Base-by-base conservation (phyloP, 2,797 vertebrate genomes). In the Lycodopsis pacificus region DNA sequence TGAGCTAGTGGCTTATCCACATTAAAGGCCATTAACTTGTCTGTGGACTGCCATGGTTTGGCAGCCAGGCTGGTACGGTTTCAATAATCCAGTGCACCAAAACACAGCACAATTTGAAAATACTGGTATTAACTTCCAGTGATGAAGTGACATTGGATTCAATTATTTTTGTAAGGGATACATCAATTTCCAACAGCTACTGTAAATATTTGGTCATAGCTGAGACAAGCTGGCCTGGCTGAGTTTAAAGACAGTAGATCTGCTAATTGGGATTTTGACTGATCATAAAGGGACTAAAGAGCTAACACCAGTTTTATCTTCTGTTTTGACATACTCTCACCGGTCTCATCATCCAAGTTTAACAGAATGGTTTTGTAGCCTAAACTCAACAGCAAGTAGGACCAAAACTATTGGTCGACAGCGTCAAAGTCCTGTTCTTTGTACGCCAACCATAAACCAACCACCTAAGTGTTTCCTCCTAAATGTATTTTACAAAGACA, bases 1-100 rank as follows among this genome's bases (percentile, higher is more conserved):
- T 48, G 74, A 84, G 83, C 72, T 62, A 59, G 58, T 73, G 67
- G 49, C 64, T 79, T 63, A 79, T 85, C 76, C 65, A 65, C 73
- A 79, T 65, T 72, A 76, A 64, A 67, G 65, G 36, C 54, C 69
- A 77, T 87, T 81, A 64, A 25, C 62, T 71, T 7, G 38, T 27
- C 77, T 82, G 58, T 12, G 59, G 19, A 53, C 58, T 44, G 11
- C 27, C 25, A 4, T 32, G 22, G 64, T 80, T 76, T 34, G 20
- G 22, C 59, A 48, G 38, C 14, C 13, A 53, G 6, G 11, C 32
- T 40, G 25, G 19, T 32, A 38, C 3, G 19, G 62, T 65, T 70
- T 30, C 5, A 46, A 69, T 19, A 54, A 70, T 67, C 56, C 54
- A 61, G 19, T 49, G 9, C 36, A 63, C 9, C 12, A 34, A 67